Evolutionary conservation across 2,113 vertebrate genomes (phyloP), one percentile per base, ranked within the genome.

Genomic region (Anhinga anhinga): DNA sequence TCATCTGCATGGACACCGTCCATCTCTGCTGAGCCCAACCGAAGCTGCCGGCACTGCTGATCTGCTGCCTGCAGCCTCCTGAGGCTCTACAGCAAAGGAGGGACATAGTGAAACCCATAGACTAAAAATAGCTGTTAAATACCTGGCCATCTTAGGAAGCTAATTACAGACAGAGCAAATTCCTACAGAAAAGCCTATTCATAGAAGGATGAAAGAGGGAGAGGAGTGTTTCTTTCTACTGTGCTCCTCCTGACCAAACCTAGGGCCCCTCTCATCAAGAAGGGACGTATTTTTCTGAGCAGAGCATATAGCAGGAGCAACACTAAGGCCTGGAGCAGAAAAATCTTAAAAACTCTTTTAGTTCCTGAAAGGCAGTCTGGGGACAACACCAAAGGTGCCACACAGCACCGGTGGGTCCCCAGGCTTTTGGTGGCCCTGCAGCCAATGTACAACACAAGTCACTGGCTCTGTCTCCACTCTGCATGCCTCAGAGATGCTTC

Each of bases 91-190:
- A 77, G 65, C 22, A 21, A 34, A n/a, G 25, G 1, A 30, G n/a
- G 16, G 12, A 63, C 27, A 15, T 0, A 0, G 20, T 15, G 32
- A 49, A 63, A 63, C 34, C 55, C 10, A 2, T 10, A 27, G 45
- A 13, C 13, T 32, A 23, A 69, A 92, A 81, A 10, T 2, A 55
- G 29, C 73, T 72, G 11, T 42, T 58, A 55, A 90, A 29, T 66
- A 61, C 36, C 65, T 73, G 82, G 50, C 11, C 30, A 26, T 11
- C 17, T 47, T 14, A 5, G 13, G 45, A 26, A 78, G 9, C 20
- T 56, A 47, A 38, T 71, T 59, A 74, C 34, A 70, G 65, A 29
- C 61, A 83, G 20, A 80, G 19, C 5, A 17, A 90, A 88, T 29
- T 36, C 61, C 86, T 59, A 27, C 12, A 67, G 67, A 78, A 80